Percentiles rank a stretch among this genome's conserved stretches.
These are phyloP conservation scores for Acrocephalus arundinaceus DNA, from an alignment of 2,113 vertebrate species.

Conservation along the genomic window DNA sequence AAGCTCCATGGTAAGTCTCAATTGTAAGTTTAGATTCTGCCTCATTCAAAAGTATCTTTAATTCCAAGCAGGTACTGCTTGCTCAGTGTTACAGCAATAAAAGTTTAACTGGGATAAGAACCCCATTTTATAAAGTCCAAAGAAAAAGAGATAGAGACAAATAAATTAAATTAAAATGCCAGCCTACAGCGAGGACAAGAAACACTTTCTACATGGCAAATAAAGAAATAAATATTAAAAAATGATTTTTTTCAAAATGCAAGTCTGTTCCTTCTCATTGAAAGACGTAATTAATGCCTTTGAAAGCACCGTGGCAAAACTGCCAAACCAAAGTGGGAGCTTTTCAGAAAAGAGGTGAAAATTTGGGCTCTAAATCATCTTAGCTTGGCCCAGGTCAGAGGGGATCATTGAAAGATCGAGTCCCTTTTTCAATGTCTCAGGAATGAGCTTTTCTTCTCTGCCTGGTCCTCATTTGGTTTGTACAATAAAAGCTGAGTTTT, in stretches of 20 bases:
- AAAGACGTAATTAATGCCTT: not conserved
- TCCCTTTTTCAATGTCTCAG: not conserved
- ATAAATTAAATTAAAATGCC: not conserved
- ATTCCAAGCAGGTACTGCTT: not conserved
- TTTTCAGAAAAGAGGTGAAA: not conserved
- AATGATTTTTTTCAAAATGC: not conserved
- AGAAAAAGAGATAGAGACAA: not conserved
- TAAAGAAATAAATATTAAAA: not conserved
- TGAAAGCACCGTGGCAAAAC: not conserved
- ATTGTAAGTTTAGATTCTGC: not conserved
- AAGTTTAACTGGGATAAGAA: not conserved
- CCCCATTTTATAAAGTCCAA: not conserved
- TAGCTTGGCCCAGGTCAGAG: not conserved
- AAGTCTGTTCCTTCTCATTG: not conserved
- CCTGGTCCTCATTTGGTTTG: not conserved
- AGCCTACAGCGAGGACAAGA: fast-evolving
- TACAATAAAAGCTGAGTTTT: not conserved
- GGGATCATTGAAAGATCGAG: not conserved
- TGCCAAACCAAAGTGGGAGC: not conserved
- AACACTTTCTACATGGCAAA: not conserved
- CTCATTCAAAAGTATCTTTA: not conserved
- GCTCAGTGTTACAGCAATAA: not conserved
- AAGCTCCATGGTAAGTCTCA: not conserved
- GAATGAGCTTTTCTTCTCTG: not conserved
- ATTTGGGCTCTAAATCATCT: not conserved